A percentile compares a stretch with the other conserved stretches of the same genome.
Conservation (phyloP, 1,140 invertebrate genomes). For the Chrysomallon squamiferum region DNA sequence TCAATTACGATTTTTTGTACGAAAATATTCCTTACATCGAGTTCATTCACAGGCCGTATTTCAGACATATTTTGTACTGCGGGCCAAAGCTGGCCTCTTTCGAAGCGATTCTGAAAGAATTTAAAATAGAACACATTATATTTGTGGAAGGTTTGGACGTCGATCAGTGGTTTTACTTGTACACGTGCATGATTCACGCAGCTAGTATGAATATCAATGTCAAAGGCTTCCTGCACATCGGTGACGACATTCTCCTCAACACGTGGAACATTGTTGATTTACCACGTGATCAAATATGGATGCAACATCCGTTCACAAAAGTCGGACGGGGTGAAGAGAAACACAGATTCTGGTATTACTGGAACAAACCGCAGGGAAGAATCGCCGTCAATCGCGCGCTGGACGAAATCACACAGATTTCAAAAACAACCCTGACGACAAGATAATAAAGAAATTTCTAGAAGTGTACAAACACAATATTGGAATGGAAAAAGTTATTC, state of each 20-base stretch:
- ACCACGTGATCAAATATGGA: conserved; percentile 1
- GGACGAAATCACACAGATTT: background rate
- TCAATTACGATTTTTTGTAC: background rate
- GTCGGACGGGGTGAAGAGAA: background rate
- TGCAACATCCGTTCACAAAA: background rate
- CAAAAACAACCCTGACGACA: background rate
- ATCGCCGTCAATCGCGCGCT: background rate
- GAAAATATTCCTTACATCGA: conserved; percentile 1
- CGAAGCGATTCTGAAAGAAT: background rate
- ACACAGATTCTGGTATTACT: background rate
- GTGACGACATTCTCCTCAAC: conserved; percentile 2
- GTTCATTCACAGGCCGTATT: conserved; percentile 1
- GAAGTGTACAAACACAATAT: background rate
- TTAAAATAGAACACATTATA: conserved; percentile 3
- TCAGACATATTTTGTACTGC: conserved; percentile 6
- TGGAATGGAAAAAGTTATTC: background rate
- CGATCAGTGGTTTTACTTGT: background rate
- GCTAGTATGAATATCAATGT: conserved; percentile 1
- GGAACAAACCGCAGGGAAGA: background rate
- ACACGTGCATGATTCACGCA: conserved; percentile 1
- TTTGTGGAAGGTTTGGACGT: background rate
- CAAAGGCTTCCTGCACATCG: background rate
- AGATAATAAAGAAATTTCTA: background rate
- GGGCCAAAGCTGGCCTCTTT: background rate
- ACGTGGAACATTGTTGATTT: background rate